Base-by-base conservation (phyloP, 2,888 invertebrate genomes). In the Machimus rusticus region DNA sequence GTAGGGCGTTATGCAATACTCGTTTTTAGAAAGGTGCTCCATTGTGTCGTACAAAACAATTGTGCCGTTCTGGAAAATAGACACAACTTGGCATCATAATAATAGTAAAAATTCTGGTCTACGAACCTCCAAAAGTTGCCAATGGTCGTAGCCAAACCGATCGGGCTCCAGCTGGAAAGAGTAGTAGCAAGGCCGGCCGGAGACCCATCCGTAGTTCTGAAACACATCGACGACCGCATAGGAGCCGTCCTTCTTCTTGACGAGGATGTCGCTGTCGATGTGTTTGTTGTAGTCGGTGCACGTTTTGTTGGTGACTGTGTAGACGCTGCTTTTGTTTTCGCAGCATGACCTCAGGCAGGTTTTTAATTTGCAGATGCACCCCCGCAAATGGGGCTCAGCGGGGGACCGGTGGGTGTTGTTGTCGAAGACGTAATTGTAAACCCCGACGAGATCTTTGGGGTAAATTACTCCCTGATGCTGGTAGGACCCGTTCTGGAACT, bases 291-390 rank as follows among this genome's bases (percentile, higher is more conserved):
- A 28, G 39, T 86, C 14, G n/a, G 43, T 76, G 74, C 87, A 84
- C 5, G n/a, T 81, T 31, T 51, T 76, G 31, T 77, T 87, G 19
- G n/a, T 57, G 39, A 88, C 77, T 31, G 66, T 81, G 78, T 57
- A 78, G 6, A 39, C 66, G 4, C 39, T 16, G 6, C 19, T 39
- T 16, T 87, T 74, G 12, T 43, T 55, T 1, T 46, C 74, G 79
- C 91, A 91, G 78, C 91, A 91, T 46, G 91, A 90, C 51, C 90
- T 89, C 0, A 91, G 88, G 84, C 91, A 91, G 28, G 88, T 66
- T 51, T 89, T 90, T 5, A 89, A n/a, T 6, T 89, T 55, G 87
- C 91, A 91, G 5, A 90, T 88, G 82, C 92, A 92, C 8, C 92
- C 91, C 5, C 91, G 89, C 2, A 90, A 37, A 88, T 90, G 90